Evolutionary conservation across 2,888 invertebrate species (phyloP), one percentile per base, ranked within the genome.

Genomic region (Branchipolynoe longqiensis): DNA sequence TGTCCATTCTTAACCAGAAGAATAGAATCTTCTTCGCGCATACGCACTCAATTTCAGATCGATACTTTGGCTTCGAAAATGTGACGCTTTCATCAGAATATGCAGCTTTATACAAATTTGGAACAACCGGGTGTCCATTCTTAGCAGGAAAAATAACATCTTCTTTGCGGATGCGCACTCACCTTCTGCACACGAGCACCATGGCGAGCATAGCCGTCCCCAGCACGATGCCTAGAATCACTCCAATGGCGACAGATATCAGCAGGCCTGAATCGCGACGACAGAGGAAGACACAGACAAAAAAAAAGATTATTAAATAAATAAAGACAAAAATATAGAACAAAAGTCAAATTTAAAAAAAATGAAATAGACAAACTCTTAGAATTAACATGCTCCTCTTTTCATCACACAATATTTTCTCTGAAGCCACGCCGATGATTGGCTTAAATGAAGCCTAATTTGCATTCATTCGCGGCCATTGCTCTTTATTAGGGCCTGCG

Each of bases 181-280:
- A 82, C 82, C 82, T 82, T 58, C 82, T 54, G 22, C 82, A 82
- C 1, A 54, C 2, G 25, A 82, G 58, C 6, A 82, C 82, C 56
- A 82, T 25, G 38, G 38, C 82, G 6, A 82, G 82, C 82, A 82
- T 82, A 22, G 33, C 56, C n/a, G 82, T 58, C 0, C 82, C 82
- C 33, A 82, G 82, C 48, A 82, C 56, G 33, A 82, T 82, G n/a
- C 82, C 82, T 6, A 82, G 82, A 58, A 82, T 41, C 0, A 82
- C 82, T 14, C 82, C 82, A 22, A 82, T 82, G 8, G 82, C 82
- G 58, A 82, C 82, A 8, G 82, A 82, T 31, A 82, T 82, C 56
- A 82, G 54, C 56, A 82, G 38, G 22, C 82, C 82, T 82, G 56
- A 33, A 48, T 33, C 36, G 69, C n/a, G n/a, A n/a, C n/a, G 31